These are phyloP conservation scores for Notodonta dromedarius DNA, from an alignment of 2,888 invertebrate genomes.

Conservation along the genomic window DNA sequence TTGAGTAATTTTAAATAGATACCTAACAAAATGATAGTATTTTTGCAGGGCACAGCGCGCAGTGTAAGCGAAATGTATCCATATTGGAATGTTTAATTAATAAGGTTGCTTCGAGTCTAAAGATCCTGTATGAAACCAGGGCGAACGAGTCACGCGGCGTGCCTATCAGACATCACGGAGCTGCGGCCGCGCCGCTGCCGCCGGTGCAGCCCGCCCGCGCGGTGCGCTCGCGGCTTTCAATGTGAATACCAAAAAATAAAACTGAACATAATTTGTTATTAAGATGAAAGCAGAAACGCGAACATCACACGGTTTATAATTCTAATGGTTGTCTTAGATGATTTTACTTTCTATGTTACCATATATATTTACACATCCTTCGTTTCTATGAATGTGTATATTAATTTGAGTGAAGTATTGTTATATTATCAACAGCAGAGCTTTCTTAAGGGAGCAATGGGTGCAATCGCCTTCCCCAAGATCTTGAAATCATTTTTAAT, in stretches of 20 bases:
- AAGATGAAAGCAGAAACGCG: conserved; percentile 46
- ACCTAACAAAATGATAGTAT: conserved; percentile 11
- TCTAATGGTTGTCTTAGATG: conserved; percentile 42
- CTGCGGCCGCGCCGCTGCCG: conserved; percentile 16
- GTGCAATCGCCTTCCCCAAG: too few relatives aligned
- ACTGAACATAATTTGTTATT: conserved; percentile 37
- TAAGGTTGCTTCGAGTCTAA: conserved; percentile 62
- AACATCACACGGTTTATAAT: conserved; percentile 44
- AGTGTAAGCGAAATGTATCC: conserved; percentile 41
- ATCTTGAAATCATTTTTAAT: too few relatives aligned
- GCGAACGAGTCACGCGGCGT: conserved; percentile 77
- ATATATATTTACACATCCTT: conserved; percentile 36
- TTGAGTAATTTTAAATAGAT: neutral
- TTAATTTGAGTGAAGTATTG: conserved; percentile 16
- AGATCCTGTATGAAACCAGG: conserved; percentile 78
- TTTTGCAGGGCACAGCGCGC: conserved; percentile 18
- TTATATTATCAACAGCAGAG: conserved; percentile 27
- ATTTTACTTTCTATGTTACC: conserved; percentile 47
- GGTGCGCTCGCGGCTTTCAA: conserved; percentile 20
- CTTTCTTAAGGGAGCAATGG: conserved; percentile 17
- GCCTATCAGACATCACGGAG: conserved; percentile 63
- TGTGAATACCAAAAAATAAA: conserved; percentile 33
- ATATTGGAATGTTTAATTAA: conserved; percentile 69
- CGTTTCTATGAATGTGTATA: conserved; percentile 25
- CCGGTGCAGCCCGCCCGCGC: conserved; percentile 28